A percentile compares a stretch with the other conserved stretches of the same genome.
Evolutionary conservation across 2,797 vertebrate genomes (phyloP).

Genomic region (Macrochelys suwanniensis): DNA sequence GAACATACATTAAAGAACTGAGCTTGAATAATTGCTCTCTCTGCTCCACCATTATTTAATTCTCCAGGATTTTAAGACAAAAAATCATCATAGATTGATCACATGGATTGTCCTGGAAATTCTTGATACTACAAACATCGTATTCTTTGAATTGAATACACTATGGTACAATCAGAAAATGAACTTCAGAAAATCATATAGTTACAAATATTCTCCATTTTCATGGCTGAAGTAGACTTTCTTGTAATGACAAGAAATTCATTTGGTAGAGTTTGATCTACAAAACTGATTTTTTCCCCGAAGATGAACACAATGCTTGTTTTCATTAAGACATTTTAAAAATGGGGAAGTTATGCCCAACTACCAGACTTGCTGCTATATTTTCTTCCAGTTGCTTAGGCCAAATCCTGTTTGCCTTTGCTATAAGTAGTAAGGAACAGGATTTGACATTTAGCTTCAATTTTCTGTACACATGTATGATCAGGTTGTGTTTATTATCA

Average conservation of each 20-base stretch:
- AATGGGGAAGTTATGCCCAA: background rate
- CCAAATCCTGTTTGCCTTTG: background rate
- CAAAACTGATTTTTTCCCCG: background rate
- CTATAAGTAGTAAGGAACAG: background rate
- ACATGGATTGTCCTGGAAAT: background rate
- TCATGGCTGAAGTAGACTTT: constrained; percentile 15
- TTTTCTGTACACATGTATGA: constrained; percentile 17
- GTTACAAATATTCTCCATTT: background rate
- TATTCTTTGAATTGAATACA: background rate
- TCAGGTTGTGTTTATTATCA: background rate
- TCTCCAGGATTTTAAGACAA: background rate
- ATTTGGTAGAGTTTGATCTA: constrained; percentile 26
- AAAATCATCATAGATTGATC: background rate
- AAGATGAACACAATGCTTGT: constrained; percentile 20
- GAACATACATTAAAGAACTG: background rate
- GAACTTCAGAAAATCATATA: background rate
- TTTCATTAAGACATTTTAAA: constrained; percentile 12
- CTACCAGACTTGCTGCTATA: background rate
- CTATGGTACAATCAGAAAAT: background rate
- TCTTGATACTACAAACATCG: background rate
- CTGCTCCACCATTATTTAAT: background rate
- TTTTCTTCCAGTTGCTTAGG: constrained; percentile 50
- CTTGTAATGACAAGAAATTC: background rate
- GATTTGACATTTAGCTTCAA: constrained; percentile 61
- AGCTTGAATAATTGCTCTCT: constrained; percentile 13